Percentiles rank a stretch among this genome's conserved stretches.
These are phyloP conservation scores for Paramacrobiotus metropolitanus DNA, from an alignment of 1,140 invertebrate species.

Conservation along the genomic window DNA sequence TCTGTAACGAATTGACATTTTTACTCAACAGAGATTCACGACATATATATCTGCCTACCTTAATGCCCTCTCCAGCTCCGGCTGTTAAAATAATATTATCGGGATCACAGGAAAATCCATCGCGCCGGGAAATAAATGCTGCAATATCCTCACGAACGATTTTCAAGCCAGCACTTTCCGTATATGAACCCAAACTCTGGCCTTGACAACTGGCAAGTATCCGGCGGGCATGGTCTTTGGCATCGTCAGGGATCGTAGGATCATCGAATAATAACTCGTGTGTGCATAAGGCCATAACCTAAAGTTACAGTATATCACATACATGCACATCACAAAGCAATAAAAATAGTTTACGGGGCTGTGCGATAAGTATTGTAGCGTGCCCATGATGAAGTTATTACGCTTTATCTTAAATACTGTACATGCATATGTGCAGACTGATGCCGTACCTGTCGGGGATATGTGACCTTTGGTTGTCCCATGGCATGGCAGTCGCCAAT, in stretches of 20 bases:
- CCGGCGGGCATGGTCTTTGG: slow-evolving; percentile 44
- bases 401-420: too few species aligned
- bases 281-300: slow-evolving; percentile 54
- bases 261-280: slow-evolving; percentile 50
- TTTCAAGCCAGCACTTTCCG: slow-evolving; percentile 75
- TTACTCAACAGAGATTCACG: slow-evolving; percentile 4
- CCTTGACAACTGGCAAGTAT: slow-evolving; percentile 61
- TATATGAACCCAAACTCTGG: slow-evolving; percentile 62
- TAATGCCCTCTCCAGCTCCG: slow-evolving; percentile 75
- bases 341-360: too few species aligned
- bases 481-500: slow-evolving; percentile 97
- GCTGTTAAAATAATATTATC: slow-evolving; percentile 61
- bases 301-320: too few species aligned
- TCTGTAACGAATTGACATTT: slow-evolving; percentile 6
- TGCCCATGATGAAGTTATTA: too few species aligned
- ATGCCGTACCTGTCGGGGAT: slow-evolving; percentile 37
- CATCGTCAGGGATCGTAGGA: slow-evolving; percentile 52
- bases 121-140: slow-evolving; percentile 59
- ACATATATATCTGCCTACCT: slow-evolving; percentile 27
- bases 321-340: too few species aligned
- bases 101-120: slow-evolving; percentile 49
- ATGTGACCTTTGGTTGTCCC: slow-evolving; percentile 77
- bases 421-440: too few species aligned
- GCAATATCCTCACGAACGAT: slow-evolving; percentile 66
- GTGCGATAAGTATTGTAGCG: too few species aligned